A percentile compares a stretch with the other conserved stretches of the same genome.
Conservation (phyloP, 2,888 invertebrate genomes). For the Clanis bilineata region DNA sequence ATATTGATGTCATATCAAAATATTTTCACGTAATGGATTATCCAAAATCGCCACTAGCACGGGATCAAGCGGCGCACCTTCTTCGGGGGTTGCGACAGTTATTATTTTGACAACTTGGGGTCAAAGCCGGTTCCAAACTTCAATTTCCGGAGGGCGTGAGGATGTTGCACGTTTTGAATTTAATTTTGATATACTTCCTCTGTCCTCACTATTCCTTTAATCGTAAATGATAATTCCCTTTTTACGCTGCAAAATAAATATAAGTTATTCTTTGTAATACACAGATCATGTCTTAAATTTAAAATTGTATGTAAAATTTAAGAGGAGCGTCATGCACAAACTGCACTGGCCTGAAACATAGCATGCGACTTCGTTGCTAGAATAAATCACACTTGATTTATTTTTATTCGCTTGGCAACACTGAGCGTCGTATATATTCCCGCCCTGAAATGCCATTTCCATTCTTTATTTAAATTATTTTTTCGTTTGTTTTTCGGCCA, state of each 20-base stretch:
- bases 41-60: neutral
- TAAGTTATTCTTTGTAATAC: neutral
- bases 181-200: constrained; percentile 35
- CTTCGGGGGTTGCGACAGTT: constrained; percentile 56
- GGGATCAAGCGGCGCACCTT: constrained; percentile 13
- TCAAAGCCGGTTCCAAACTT: constrained; percentile 62
- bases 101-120: constrained; percentile 65
- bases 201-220: neutral
- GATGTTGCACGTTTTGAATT: constrained; percentile 64
- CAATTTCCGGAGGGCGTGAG: constrained; percentile 70
- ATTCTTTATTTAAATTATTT: constrained; percentile 63
- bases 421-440: constrained; percentile 51
- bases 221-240: neutral
- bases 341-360: constrained; percentile 51
- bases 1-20: no score
- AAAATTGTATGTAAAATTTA: constrained; percentile 43
- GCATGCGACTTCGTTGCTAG: constrained; percentile 55
- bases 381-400: constrained; percentile 80
- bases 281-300: constrained; percentile 26
- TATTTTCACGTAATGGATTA: neutral
- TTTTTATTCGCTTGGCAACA: constrained; percentile 76
- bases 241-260: neutral
- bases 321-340: constrained; percentile 47
- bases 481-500: constrained; percentile 41
- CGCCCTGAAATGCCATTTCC: constrained; percentile 48